Evolutionary conservation across 1,140 invertebrate genomes (phyloP), one percentile per base, ranked within the genome.

Genomic region (Drosophila kohkoa): DNA sequence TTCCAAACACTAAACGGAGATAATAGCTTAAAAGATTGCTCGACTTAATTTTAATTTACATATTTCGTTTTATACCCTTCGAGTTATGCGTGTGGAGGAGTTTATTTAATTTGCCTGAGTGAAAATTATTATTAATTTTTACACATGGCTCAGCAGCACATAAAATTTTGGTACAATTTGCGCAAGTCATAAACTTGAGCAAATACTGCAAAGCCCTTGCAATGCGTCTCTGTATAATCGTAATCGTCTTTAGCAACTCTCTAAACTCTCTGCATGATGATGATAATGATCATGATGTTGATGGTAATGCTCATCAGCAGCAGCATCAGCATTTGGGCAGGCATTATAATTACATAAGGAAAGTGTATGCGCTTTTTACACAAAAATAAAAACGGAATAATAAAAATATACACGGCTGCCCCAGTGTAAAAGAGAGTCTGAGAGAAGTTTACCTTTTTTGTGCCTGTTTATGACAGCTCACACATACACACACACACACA

Each of bases 271-370:
- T 41, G 32, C 20, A 43, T 11, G 15, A 70, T 65, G 5, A 49
- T 13, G 52, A 25, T 41, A 43, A 55, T 38, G 30, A 69, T 35
- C 11, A 43, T 43, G 32, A 57, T 64, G 15, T 45, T 49, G 6
- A 48, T 57, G 13, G 11, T 49, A 41, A 51, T 75, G 20, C 38
- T 68, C 75, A 51, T 75, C 35, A 28, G 5, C 32, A 28, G 10
- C 32, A 28, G 15, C 49, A 81, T 70, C 75, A 75, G 75, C 77
- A 82, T 78, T 82, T 82, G 78, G 75, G 55, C 75, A 59, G 80
- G 81, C 77, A 86, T 86, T 88, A 88, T 88, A 88, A 88, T 89
- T 89, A 88, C 66, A 70, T 78, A 83, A 89, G 75, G 70, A 48
- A 25, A 68, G 51, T 65, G 67, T 60, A 65, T 77, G 66, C 77